Conservation (phyloP, 2,113 vertebrate species). For the Anolis carolinensis region DNA sequence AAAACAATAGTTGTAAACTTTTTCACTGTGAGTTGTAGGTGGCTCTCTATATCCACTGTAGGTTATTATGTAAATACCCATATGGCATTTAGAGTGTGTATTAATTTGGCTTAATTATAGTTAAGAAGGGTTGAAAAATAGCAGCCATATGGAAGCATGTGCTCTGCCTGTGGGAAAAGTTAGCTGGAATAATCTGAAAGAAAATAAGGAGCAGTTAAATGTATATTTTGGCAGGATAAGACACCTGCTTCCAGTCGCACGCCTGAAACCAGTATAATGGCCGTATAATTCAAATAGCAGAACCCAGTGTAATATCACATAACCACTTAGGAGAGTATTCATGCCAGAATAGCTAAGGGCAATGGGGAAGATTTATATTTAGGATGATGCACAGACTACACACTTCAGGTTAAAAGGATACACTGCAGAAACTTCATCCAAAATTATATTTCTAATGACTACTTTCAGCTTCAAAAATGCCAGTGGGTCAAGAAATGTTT, state of each 20-base stretch:
- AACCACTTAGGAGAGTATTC: background rate
- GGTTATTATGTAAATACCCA: constrained; percentile 42
- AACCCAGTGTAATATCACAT: background rate
- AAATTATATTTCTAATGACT: background rate
- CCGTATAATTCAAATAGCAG: constrained; percentile 10
- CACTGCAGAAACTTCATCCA: constrained; percentile 5
- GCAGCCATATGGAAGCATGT: constrained; percentile 18
- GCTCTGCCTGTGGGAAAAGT: constrained; percentile 38
- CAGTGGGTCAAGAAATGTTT: constrained; percentile 12
- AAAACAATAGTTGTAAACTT: background rate
- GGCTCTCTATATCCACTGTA: constrained; percentile 39
- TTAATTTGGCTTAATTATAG: constrained; percentile 51
- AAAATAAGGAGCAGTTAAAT: background rate
- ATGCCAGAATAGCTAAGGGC: background rate
- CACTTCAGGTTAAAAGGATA: background rate
- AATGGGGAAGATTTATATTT: background rate
- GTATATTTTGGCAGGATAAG: constrained; percentile 24
- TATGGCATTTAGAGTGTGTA: constrained; percentile 50
- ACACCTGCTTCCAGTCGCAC: background rate
- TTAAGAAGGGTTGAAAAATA: constrained; percentile 31
- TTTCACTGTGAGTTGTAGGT: constrained; percentile 24
- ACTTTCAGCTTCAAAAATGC: constrained; percentile 13
- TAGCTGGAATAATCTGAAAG: constrained; percentile 34
- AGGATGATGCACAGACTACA: background rate
- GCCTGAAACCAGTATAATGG: constrained; percentile 21